phyloP scores from a whole-genome alignment of 2,797 vertebrate genomes.

The Thalassophryne amazonica region DNA sequence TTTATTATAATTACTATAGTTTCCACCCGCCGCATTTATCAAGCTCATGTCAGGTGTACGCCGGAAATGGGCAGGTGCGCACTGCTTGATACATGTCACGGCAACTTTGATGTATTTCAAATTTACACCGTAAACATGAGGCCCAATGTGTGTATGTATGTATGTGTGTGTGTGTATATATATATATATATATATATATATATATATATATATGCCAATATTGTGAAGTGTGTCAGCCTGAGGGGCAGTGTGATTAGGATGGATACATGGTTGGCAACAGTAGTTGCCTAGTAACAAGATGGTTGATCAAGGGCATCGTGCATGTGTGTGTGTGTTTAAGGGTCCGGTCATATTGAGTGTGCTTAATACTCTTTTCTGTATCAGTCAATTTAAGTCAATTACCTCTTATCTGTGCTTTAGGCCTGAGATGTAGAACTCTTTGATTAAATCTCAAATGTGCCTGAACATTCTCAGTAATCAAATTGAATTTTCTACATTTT shows the following conservation, averaged over 20 bases:
- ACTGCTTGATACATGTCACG: too few relatives aligned
- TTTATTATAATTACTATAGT: too few relatives aligned
- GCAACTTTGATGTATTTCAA: too few relatives aligned
- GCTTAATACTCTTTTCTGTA: constrained; percentile 31
- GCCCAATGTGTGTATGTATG: background rate
- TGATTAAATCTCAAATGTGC: constrained; percentile 15
- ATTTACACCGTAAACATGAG: too few relatives aligned
- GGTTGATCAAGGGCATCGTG: constrained; percentile 15
- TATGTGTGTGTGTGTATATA: background rate
- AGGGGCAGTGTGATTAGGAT: constrained; percentile 29
- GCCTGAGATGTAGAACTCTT: constrained; percentile 4
- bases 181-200: background rate
- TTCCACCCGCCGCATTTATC: too few relatives aligned
- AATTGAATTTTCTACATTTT: background rate
- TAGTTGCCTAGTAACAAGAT: constrained; percentile 53
- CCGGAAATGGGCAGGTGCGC: too few relatives aligned
- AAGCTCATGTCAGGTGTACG: too few relatives aligned
- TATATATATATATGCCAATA: background rate
- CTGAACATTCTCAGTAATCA: background rate
- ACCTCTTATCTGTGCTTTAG: constrained; percentile 15
- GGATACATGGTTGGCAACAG: constrained; percentile 27
- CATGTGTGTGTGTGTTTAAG: constrained; percentile 1
- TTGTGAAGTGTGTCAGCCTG: constrained; percentile 26
- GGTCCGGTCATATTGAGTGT: constrained; percentile 44
- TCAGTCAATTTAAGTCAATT: constrained; percentile 38